These are phyloP conservation scores for Cydia amplana DNA, from an alignment of 1,140 invertebrate species.

Conservation along the genomic window DNA sequence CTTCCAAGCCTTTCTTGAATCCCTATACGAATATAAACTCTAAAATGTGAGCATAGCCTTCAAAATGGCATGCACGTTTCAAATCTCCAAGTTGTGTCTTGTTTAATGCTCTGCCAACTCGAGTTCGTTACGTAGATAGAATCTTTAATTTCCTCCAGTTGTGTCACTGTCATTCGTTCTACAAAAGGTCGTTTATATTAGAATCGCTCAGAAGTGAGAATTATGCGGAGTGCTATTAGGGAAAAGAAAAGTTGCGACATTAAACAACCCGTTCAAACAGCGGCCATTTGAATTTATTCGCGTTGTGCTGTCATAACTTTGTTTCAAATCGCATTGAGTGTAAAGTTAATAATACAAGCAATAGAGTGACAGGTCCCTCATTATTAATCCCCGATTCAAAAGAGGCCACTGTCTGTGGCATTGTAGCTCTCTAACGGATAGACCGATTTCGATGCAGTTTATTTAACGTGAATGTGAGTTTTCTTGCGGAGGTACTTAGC, in stretches of 20 bases:
- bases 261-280: conserved; percentile 17
- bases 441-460: no score
- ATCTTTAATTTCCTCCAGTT: conserved; percentile 61
- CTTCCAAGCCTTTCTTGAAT: not conserved
- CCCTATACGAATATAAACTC: not conserved
- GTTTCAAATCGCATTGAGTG: not conserved
- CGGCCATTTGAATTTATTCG: not conserved
- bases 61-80: conserved; percentile 10
- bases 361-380: no score
- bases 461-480: no score
- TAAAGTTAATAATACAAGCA: no score
- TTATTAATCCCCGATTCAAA: no score
- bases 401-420: no score
- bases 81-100: conserved; percentile 38
- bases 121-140: conserved; percentile 57
- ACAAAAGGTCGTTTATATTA: conserved; percentile 43
- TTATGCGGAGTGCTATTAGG: conserved; percentile 33
- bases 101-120: conserved; percentile 40
- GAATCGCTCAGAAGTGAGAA: conserved; percentile 41
- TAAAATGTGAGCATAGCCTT: not conserved
- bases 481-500: no score
- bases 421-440: no score
- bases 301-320: not conserved
- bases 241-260: conserved; percentile 25
- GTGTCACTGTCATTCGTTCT: conserved; percentile 46